phyloP scores from a whole-genome alignment of 2,888 invertebrate species.

The Odontocerum albicorne region DNA sequence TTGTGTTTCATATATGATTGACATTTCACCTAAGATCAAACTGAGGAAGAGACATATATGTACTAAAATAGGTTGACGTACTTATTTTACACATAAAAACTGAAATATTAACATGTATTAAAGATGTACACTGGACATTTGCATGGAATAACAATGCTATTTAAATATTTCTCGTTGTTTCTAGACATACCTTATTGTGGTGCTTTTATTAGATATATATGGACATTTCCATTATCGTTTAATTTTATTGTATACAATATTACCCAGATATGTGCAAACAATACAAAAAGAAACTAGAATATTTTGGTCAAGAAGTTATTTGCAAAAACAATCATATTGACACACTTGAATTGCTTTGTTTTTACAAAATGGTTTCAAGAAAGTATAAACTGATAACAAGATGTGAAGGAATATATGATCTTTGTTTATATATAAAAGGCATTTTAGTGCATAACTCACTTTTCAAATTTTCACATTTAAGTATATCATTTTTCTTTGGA shows the following conservation, averaged over 20 bases:
- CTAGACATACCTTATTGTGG: slow-evolving; percentile 14
- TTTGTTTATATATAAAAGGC: too few relatives aligned
- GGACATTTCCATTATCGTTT: slow-evolving; percentile 3
- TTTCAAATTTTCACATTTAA: too few relatives aligned
- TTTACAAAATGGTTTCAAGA: too few relatives aligned
- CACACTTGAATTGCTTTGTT: too few relatives aligned
- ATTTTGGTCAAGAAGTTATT: slow-evolving; percentile 5
- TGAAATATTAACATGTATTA: slow-evolving; percentile 22
- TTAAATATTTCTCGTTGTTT: slow-evolving; percentile 18
- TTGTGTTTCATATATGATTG: slow-evolving; percentile 36
- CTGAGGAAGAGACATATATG: slow-evolving; percentile 35
- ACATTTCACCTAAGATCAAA: slow-evolving; percentile 34
- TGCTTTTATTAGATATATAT: slow-evolving; percentile 9
- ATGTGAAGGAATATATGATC: too few relatives aligned
- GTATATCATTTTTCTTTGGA: too few relatives aligned
- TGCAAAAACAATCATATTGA: too few relatives aligned
- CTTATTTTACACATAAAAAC: slow-evolving; percentile 24
- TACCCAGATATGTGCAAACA: background rate
- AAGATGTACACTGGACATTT: slow-evolving; percentile 17
- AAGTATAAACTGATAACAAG: too few relatives aligned
- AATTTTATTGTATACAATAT: background rate
- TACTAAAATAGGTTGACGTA: slow-evolving; percentile 35
- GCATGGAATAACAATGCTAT: slow-evolving; percentile 16
- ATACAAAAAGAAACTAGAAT: background rate
- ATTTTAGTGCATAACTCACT: too few relatives aligned